Evolutionary conservation across 2,888 invertebrate species (phyloP).

Genomic region (Drosophila histrio): DNA sequence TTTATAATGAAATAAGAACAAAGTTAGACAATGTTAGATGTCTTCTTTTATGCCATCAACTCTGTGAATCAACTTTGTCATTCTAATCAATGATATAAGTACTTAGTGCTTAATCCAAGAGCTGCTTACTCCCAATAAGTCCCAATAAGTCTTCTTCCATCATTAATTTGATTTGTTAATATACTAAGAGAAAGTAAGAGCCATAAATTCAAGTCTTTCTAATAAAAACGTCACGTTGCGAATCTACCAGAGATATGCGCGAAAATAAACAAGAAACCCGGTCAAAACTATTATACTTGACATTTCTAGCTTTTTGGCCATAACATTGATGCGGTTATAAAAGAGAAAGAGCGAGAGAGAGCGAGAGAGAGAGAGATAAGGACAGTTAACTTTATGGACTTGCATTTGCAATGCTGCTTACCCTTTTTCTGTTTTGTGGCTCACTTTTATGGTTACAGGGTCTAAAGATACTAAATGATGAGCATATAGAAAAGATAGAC

Average conservation of each 20-base stretch:
- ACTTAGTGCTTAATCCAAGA: too few relatives aligned
- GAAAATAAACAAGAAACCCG: background rate
- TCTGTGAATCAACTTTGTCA: too few relatives aligned
- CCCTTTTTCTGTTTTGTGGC: background rate
- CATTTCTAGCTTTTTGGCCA: background rate
- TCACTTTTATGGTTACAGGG: conserved; percentile 16
- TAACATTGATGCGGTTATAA: background rate
- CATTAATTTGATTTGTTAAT: background rate
- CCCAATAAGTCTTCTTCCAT: background rate
- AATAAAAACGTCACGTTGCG: background rate
- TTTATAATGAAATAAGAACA: too few relatives aligned
- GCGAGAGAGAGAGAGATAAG: background rate
- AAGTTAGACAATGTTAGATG: too few relatives aligned
- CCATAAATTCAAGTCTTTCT: background rate
- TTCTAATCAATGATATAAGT: background rate
- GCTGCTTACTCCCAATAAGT: too few relatives aligned
- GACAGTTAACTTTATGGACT: background rate
- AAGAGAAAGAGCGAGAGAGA: background rate
- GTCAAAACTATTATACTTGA: conserved; percentile 4
- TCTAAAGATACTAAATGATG: conserved; percentile 19
- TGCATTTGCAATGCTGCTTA: background rate
- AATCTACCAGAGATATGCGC: background rate
- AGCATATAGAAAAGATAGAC: conserved; percentile 2
- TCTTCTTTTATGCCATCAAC: too few relatives aligned
- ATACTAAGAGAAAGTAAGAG: background rate